Conservation (phyloP, 2,113 vertebrate genomes). For the Tinamus guttatus region DNA sequence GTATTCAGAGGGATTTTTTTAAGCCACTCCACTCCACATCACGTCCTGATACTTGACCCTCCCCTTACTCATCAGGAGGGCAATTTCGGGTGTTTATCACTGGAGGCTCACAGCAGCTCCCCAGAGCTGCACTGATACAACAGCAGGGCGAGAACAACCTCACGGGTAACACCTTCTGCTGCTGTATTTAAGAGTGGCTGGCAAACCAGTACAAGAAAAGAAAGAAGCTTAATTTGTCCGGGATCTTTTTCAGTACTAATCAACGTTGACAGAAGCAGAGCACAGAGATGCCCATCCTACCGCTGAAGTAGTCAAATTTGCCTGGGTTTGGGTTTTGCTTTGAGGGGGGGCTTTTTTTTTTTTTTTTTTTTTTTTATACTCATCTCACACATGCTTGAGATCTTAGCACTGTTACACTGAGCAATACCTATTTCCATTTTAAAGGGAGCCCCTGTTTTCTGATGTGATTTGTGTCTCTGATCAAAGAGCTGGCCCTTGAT, state of each 20-base stretch:
- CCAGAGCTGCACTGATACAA: neutral
- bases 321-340: neutral
- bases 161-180: neutral
- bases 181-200: neutral
- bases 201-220: neutral
- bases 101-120: neutral
- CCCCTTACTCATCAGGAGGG: neutral
- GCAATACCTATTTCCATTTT: neutral
- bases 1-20: neutral
- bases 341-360: neutral
- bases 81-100: neutral
- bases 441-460: neutral
- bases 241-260: neutral
- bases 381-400: neutral
- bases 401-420: accelerated
- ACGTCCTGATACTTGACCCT: neutral
- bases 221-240: neutral
- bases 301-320: neutral
- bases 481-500: neutral
- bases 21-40: neutral
- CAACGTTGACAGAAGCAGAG: neutral
- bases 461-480: neutral
- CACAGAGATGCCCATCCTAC: neutral
- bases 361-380: neutral
- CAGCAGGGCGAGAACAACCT: neutral